Conservation (phyloP, 2,888 invertebrate genomes). For the Agrotis clavis region DNA sequence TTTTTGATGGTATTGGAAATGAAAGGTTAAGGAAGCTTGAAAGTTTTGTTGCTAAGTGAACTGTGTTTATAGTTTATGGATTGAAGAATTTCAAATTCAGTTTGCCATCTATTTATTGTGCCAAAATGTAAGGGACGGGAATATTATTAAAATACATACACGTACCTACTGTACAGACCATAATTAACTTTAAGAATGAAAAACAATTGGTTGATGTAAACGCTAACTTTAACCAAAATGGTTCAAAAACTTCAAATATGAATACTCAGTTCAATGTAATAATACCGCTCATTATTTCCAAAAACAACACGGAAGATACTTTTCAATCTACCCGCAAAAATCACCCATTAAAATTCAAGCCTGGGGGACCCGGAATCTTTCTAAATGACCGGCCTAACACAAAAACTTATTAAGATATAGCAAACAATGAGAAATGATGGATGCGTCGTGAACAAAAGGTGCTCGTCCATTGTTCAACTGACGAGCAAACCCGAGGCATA, state of each 20-base stretch:
- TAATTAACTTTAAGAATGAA: not conserved
- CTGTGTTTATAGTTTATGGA: not conserved
- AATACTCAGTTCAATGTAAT: not conserved
- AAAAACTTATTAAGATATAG: conserved; percentile 90
- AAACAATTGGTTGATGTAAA: not conserved
- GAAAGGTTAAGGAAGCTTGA: conserved; percentile 59
- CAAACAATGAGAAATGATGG: conserved; percentile 88
- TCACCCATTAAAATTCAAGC: conserved; percentile 80
- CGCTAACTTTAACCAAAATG: not conserved
- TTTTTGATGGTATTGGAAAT: conserved; percentile 58
- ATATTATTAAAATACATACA: no score
- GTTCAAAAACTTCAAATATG: not conserved
- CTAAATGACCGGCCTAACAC: conserved; percentile 88
- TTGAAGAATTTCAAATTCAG: not conserved
- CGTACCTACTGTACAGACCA: no score
- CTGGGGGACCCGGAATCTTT: conserved; percentile 83
- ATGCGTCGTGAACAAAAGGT: conserved; percentile 87
- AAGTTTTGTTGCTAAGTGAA: conserved; percentile 48
- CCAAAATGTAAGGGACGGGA: no score
- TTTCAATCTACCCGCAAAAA: conserved; percentile 73
- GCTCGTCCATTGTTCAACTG: conserved; percentile 80
- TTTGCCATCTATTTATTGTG: not conserved
- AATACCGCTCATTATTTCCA: conserved; percentile 1
- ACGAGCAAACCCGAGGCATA: conserved; percentile 77
- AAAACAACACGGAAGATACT: conserved; percentile 61